These are phyloP conservation scores for Anarhynchus alexandrinus DNA, from an alignment of 2,113 vertebrate genomes.

Conservation along the genomic window DNA sequence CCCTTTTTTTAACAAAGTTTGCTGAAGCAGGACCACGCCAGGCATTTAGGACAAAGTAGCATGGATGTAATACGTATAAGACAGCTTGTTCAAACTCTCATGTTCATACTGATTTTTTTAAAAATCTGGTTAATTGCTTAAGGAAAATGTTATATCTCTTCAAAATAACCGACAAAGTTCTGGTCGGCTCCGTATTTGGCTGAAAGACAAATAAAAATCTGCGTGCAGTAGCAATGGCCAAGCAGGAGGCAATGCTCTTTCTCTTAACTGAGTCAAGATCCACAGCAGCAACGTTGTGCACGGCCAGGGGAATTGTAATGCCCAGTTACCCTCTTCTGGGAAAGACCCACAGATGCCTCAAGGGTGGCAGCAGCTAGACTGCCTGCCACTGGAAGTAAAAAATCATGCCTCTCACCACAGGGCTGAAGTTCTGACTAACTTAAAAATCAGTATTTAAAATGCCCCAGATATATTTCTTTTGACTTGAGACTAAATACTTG, in stretches of 20 bases:
- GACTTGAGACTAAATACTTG: neutral
- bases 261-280: neutral
- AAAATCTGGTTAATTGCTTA: neutral
- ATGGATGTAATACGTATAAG: neutral
- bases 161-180: neutral
- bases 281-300: rapidly evolving
- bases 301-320: neutral
- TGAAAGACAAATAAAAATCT: neutral
- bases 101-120: neutral
- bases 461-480: neutral
- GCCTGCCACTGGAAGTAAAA: neutral
- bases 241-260: neutral
- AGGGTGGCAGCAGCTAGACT: neutral
- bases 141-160: neutral
- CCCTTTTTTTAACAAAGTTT: neutral
- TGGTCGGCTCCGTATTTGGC: neutral
- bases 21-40: neutral
- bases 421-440: neutral
- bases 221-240: rapidly evolving
- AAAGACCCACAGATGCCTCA: neutral
- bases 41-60: neutral
- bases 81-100: neutral
- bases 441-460: neutral
- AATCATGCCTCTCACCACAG: neutral
- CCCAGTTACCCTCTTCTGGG: neutral